These are phyloP conservation scores for Hypotaenidia okinawae DNA, from an alignment of 2,797 vertebrate species.

Conservation along the genomic window DNA sequence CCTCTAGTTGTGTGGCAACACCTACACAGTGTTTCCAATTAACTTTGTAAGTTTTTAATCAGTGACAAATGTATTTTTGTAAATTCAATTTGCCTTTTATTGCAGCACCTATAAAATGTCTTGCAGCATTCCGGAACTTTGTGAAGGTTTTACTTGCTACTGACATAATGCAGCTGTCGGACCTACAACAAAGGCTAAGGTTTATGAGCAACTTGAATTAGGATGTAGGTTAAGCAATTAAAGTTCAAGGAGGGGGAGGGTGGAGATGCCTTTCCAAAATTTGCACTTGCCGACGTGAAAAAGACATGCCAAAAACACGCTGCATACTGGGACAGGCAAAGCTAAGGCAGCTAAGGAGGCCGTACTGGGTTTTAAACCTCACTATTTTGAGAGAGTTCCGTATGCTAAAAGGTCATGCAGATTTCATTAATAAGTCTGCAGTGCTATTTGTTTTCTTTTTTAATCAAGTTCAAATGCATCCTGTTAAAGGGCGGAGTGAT, in stretches of 20 bases:
- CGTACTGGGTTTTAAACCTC: slow-evolving; percentile 36
- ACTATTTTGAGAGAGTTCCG: slow-evolving; percentile 55
- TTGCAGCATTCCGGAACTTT: slow-evolving; percentile 97
- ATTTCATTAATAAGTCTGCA: slow-evolving; percentile 84
- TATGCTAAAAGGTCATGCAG: slow-evolving; percentile 85
- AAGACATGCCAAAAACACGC: slow-evolving; percentile 26
- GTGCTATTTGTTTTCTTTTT: slow-evolving; percentile 82
- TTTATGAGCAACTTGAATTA: slow-evolving; percentile 96
- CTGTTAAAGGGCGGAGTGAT: slow-evolving; percentile 89
- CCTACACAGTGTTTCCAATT: slow-evolving; percentile 95
- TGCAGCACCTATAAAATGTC: slow-evolving; percentile 93
- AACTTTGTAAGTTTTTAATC: slow-evolving; percentile 88
- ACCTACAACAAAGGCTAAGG: slow-evolving; percentile 92
- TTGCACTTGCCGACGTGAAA: slow-evolving; percentile 45
- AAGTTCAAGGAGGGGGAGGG: slow-evolving; percentile 85
- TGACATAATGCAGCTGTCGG: slow-evolving; percentile 96
- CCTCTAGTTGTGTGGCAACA: slow-evolving; percentile 86
- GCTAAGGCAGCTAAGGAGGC: slow-evolving; percentile 9
- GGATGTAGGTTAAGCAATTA: slow-evolving; percentile 97
- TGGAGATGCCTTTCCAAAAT: slow-evolving; percentile 59
- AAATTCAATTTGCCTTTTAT: slow-evolving; percentile 96
- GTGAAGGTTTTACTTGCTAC: slow-evolving; percentile 94
- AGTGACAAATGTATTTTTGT: slow-evolving; percentile 87
- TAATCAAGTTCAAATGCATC: slow-evolving; percentile 88
- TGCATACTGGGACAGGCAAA: background rate